Conservation (phyloP, 2,797 vertebrate genomes). For the Rousettus madagascariensis region DNA sequence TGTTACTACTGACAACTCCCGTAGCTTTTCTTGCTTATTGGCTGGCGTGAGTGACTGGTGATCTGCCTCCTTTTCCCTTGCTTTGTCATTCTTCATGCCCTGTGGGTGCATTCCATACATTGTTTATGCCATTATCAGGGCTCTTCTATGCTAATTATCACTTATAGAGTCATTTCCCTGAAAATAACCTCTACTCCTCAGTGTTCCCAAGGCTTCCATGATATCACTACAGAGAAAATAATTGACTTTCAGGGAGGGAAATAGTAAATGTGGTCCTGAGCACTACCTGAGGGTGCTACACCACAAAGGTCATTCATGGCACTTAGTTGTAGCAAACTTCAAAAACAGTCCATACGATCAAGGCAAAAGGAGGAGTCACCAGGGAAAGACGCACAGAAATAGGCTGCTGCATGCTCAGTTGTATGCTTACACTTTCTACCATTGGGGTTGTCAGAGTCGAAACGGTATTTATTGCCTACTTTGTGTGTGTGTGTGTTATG, state of each 20-base stretch:
- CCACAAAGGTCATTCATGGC: not conserved
- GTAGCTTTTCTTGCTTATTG: constrained; percentile 4
- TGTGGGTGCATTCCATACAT: not conserved
- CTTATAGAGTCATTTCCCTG: not conserved
- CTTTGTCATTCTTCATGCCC: not conserved
- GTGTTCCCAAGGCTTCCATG: not conserved
- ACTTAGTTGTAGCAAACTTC: not conserved
- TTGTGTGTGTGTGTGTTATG: not conserved
- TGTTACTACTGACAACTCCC: not conserved
- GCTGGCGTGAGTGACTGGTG: not conserved
- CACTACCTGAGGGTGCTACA: not conserved
- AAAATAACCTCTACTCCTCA: not conserved
- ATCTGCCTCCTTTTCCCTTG: constrained; percentile 60
- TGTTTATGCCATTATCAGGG: not conserved
- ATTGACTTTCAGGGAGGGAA: not conserved
- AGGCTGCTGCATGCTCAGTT: constrained; percentile 1
- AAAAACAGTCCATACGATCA: not conserved
- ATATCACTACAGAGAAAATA: not conserved
- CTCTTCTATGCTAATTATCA: not conserved
- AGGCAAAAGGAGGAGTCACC: constrained; percentile 40
- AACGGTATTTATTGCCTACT: not conserved
- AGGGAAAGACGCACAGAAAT: not conserved
- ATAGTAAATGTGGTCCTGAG: not conserved
- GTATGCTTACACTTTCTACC: not conserved
- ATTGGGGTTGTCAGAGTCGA: not conserved